Evolutionary conservation across 1,140 invertebrate genomes (phyloP).

Genomic region (Tetramorium alpestre): DNA sequence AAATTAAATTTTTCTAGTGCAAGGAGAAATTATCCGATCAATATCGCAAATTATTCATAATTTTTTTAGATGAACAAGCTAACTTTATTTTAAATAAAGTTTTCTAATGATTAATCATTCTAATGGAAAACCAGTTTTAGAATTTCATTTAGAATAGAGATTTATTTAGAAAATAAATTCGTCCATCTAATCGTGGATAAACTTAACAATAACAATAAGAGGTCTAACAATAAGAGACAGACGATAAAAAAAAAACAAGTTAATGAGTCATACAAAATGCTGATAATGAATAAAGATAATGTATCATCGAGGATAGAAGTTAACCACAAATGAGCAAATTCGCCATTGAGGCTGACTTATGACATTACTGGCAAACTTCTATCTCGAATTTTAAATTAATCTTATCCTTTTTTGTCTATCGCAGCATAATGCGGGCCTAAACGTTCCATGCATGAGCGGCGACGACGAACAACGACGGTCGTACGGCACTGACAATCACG

Average conservation of each 20-base stretch:
- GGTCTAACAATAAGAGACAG: background rate
- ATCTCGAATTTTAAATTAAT: background rate
- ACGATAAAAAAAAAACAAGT: background rate
- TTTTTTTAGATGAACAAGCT: background rate
- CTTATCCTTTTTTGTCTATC: background rate
- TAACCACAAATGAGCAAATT: background rate
- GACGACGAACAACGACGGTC: background rate
- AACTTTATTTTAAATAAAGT: background rate
- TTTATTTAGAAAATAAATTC: background rate
- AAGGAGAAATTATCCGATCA: background rate
- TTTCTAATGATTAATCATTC: background rate
- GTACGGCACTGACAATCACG: conserved; percentile 67
- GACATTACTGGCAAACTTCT: background rate
- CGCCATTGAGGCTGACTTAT: background rate
- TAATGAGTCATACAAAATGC: background rate
- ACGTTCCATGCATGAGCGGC: background rate
- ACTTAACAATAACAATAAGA: background rate
- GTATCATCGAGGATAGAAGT: background rate
- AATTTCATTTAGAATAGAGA: background rate
- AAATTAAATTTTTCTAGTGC: background rate
- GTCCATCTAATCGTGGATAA: background rate
- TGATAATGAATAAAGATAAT: background rate
- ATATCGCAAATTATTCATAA: background rate
- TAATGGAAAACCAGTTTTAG: background rate
- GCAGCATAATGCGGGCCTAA: background rate